Conservation (phyloP, 2,113 vertebrate species). For the Rallus limicola region DNA sequence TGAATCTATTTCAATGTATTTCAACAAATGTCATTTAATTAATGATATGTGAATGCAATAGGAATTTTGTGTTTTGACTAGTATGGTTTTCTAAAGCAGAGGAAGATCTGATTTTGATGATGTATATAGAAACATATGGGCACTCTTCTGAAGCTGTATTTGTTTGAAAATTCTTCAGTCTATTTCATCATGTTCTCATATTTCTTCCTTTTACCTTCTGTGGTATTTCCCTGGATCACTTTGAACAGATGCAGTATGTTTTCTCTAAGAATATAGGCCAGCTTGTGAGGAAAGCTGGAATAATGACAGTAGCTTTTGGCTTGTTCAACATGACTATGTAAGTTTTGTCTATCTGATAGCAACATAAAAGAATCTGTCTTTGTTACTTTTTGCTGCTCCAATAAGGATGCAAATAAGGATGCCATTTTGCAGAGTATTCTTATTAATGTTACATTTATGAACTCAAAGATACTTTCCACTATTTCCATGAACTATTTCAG, state of each 20-base stretch:
- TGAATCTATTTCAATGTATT: neutral
- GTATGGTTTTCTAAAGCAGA: neutral
- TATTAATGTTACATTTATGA: neutral
- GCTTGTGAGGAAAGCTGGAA: constrained; percentile 33
- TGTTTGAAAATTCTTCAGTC: constrained; percentile 49
- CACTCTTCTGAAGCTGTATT: constrained; percentile 4
- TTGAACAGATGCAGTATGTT: constrained; percentile 14
- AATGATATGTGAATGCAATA: neutral
- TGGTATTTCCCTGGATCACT: constrained; percentile 21
- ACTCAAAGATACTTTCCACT: neutral
- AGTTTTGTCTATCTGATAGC: neutral
- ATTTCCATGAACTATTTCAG: neutral
- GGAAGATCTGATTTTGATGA: neutral
- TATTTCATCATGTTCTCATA: constrained; percentile 35
- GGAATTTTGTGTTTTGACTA: constrained; percentile 9
- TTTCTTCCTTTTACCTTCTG: constrained; percentile 45
- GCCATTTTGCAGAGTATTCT: neutral
- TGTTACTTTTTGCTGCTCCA: neutral
- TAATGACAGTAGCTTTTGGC: constrained; percentile 18
- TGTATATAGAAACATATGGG: constrained; percentile 16
- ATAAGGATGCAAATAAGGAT: neutral
- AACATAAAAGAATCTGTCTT: neutral
- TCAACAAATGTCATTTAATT: neutral
- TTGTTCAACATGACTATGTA: neutral
- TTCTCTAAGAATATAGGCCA: neutral